Conservation (phyloP, 2,797 vertebrate species). For the Distichodus sexfasciatus region DNA sequence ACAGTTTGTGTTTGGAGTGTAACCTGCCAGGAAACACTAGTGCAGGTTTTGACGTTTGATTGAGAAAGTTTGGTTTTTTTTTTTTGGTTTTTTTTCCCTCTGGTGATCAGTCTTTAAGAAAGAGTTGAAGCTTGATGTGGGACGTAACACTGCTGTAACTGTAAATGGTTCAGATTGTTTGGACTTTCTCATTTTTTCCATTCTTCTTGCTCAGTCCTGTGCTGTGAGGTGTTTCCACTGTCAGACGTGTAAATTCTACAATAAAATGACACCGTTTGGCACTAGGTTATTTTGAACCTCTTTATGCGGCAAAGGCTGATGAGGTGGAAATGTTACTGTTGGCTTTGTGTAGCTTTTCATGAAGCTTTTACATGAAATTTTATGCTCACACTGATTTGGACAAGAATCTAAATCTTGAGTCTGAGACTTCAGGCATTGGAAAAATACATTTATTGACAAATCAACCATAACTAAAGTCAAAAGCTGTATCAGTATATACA, state of each 20-base stretch:
- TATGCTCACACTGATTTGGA: too few relatives aligned
- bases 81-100: too few relatives aligned
- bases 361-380: too few relatives aligned
- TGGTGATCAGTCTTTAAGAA: too few relatives aligned
- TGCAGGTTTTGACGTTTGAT: neutral
- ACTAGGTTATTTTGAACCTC: neutral
- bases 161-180: too few relatives aligned
- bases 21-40: neutral
- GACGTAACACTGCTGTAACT: too few relatives aligned
- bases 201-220: neutral
- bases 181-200: too few relatives aligned
- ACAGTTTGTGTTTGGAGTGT: neutral
- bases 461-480: conserved; percentile 50
- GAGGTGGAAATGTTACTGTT: neutral
- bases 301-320: too few relatives aligned
- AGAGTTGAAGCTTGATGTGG: too few relatives aligned
- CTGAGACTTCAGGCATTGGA: conserved; percentile 55
- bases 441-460: conserved; percentile 82
- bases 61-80: neutral
- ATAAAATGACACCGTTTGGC: neutral
- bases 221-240: neutral
- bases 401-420: too few relatives aligned
- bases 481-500: conserved; percentile 54
- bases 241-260: neutral
- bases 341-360: too few relatives aligned